Base-by-base conservation (phyloP, 2,888 invertebrate species). In the Listrodromus nycthemerus region DNA sequence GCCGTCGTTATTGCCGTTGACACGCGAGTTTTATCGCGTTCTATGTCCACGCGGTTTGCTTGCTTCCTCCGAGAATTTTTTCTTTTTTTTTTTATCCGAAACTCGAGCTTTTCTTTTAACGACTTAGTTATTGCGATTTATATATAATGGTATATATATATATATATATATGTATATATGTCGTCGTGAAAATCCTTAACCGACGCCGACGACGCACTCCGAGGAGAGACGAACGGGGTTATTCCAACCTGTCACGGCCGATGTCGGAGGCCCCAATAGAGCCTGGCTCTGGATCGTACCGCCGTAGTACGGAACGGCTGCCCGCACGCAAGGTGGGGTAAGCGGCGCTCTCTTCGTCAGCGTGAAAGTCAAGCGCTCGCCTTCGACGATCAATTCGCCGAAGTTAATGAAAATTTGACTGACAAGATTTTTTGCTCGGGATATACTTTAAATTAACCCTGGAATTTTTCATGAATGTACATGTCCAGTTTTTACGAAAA, bases 161-260 rank as follows among this genome's bases (percentile, higher is more conserved):
- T 33, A 27, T 27, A 33, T 24, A 24, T 30, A 63, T 65, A 21
- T 82, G 58, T 58, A 69, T 45, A 58, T 63, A 48, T 55, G 45
- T 73, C 71, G 24, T 78, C 58, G 75, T 50, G 41, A 83, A 30
- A 67, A 63, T 75, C 48, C 30, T 63, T 77, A 37, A 77, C 45
- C 77, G 74, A 77, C 73, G 37, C 65, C 75, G 83, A 83, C 69
- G 70, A 80, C 66, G 77, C 77, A 78, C 77, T 81, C 84, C 84
- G 84, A 81, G 48, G 71, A 65, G 67, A 61, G 82, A 84, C 73
- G 84, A 63, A 79, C 79, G 80, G 86, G 85, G 78, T 85, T 80
- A 85, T 78, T 85, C 87, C 88, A 89, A 89, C 89, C 89, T 88
- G 86, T 85, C 85, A 88, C 89, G 88, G 87, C 88, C 89, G 88